Evolutionary conservation across 2,797 vertebrate genomes (phyloP), one percentile per base, ranked within the genome.

Genomic region (Dryobates pubescens): DNA sequence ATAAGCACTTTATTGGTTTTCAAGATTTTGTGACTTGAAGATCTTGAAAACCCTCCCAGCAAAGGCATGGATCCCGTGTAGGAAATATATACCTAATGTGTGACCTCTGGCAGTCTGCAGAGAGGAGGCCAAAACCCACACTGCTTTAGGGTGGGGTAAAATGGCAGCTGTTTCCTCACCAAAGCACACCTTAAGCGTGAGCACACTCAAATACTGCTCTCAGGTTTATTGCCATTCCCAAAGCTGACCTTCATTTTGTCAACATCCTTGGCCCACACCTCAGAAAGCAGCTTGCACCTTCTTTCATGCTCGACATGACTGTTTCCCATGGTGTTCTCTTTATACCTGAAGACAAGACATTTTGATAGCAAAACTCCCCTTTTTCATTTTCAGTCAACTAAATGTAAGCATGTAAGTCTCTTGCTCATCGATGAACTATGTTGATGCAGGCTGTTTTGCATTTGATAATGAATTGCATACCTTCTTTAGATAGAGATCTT

Each of bases 381-480:
- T 90, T 74, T 82, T 49, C 68, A 41, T 88, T 82, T 84, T 85
- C 78, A 88, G 3, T 75, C 82, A 81, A 82, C 29, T 77, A 92
- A 91, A 57, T 86, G 4, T 78, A 59, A 76, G 80, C 70, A 54
- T 86, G 5, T 78, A 56, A 76, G 80, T 72, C n/a, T 92, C 56
- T 86, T 43, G 36, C 84, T 94, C 90, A 92, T 89, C 51, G 84
- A 62, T 41, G 56, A 92, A 77, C 78, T 91, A 92, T 88, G 83
- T 34, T 2, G 16, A 62, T 92, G 86, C 75, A 84, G 82, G 51
- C 88, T 96, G 92, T 69, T 96, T 94, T 94, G 79, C 63, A 84
- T 96, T 93, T 89, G 76, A n/a, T 96, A 93, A 92, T 92, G 89
- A 95, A 94, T 92, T 91, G 75, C 95, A 96, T 85, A 87, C 94